Evolutionary conservation across 2,113 vertebrate species (phyloP).

Genomic region (Chrysochloris asiatica): DNA sequence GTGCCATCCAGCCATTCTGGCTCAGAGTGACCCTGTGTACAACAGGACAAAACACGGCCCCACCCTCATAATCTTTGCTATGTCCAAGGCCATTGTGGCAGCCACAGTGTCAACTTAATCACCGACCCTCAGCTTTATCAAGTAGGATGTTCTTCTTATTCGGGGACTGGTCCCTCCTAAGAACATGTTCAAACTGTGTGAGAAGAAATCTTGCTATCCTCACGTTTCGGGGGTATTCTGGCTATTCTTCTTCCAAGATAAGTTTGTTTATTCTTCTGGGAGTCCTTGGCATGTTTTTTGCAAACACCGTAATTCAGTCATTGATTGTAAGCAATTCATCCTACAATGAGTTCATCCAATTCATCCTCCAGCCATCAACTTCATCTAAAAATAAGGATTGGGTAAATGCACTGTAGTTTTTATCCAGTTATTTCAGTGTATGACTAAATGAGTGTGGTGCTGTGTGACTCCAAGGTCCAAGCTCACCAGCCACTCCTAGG

Average conservation of each 20-base stretch:
- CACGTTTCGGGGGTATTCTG: too few relatives aligned
- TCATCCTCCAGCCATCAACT: not conserved
- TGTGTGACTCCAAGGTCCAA: too few relatives aligned
- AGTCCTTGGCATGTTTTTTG: too few relatives aligned
- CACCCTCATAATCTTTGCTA: too few relatives aligned
- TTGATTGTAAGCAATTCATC: not conserved
- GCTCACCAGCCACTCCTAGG: too few relatives aligned
- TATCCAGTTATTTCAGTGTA: not conserved
- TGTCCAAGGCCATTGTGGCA: too few relatives aligned
- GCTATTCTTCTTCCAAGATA: too few relatives aligned
- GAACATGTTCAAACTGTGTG: not conserved
- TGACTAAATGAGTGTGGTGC: not conserved
- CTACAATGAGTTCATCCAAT: too few relatives aligned
- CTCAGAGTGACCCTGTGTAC: not conserved
- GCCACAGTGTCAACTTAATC: not conserved
- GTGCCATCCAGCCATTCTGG: too few relatives aligned
- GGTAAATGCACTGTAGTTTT: not conserved
- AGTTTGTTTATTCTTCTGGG: too few relatives aligned
- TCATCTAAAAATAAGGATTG: constrained; percentile 12
- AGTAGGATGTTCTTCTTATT: not conserved
- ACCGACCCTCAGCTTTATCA: not conserved
- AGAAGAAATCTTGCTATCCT: not conserved
- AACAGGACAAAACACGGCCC: not conserved
- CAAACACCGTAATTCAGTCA: not conserved
- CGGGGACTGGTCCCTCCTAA: not conserved